Percentiles rank a stretch among this genome's conserved stretches.
Evolutionary conservation across 2,797 vertebrate genomes (phyloP).

Genomic region (Hapalemur alaotrensis): DNA sequence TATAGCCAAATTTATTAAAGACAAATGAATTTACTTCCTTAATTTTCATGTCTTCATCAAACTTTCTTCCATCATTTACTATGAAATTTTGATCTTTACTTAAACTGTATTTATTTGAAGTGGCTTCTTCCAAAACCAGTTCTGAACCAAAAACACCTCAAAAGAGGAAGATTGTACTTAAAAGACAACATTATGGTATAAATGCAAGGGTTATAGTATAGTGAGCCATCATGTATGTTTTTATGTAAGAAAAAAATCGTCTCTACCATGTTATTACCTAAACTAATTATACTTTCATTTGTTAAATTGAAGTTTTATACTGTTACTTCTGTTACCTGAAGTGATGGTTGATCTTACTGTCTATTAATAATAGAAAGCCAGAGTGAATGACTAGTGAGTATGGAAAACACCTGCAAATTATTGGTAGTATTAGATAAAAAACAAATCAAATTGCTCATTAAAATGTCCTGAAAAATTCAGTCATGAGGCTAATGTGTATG

Average conservation of each 20-base stretch:
- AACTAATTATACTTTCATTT: not conserved
- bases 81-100: not conserved
- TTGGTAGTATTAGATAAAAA: not conserved
- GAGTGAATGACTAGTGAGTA: not conserved
- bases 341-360: not conserved
- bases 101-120: not conserved
- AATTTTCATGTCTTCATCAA: not conserved
- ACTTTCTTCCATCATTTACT: not conserved
- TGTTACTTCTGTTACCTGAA: not conserved
- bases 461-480: not conserved
- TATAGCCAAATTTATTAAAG: slow-evolving; percentile 8
- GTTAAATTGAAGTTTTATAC: not conserved
- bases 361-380: not conserved
- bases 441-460: not conserved
- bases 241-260: not conserved
- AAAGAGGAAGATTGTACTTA: not conserved
- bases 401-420: not conserved
- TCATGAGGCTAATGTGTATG: not conserved
- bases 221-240: not conserved
- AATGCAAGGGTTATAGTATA: not conserved
- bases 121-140: not conserved
- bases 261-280: not conserved
- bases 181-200: not conserved
- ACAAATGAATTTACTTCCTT: not conserved
- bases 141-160: slow-evolving; percentile 4